Evolutionary conservation across 2,888 invertebrate species (phyloP), one percentile per base, ranked within the genome.

Genomic region (Eupithecia centaureata): DNA sequence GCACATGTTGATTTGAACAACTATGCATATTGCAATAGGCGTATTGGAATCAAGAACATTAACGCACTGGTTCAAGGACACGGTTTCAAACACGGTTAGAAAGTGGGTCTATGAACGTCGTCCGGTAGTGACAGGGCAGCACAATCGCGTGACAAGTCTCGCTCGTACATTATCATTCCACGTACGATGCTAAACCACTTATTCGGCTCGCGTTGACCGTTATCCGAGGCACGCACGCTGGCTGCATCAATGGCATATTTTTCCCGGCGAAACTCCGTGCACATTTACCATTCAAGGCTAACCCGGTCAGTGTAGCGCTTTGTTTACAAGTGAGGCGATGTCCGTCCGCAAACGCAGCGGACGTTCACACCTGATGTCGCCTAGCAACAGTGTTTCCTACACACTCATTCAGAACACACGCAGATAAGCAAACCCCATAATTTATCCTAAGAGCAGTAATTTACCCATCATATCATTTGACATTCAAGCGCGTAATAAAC

Each of bases 201-300:
- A 92, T 92, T 92, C 91, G 92, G 91, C 86, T 84, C 82, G 86
- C 82, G 82, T 84, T 84, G 88, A 91, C 92, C 93, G 92, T 92
- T 92, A 93, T 83, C 84, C 86, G 85, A 77, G 84, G 86, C 92
- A 92, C 91, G 92, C 91, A 92, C 90, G 86, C 86, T 77, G 86
- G 83, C 84, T 90, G 91, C 91, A 90, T 91, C 91, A 91, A 91
- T 92, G 92, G 88, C 91, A 91, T 88, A 92, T 92, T 92, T 93
- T 92, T 91, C 88, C 83, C 82, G 80, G 90, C 89, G 89, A 91
- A 91, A 92, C 90, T 90, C 84, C 80, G 86, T 86, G 80, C 87
- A 89, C 89, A 90, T 91, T 92, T 91, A 87, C 90, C 90, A 92
- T 92, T 91, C 89, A 91, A 88, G 87, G 90, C 83, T 92, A 91